These are phyloP conservation scores for Caenorhabditis remanei DNA, from an alignment of 1,140 invertebrate genomes.

Conservation along the genomic window DNA sequence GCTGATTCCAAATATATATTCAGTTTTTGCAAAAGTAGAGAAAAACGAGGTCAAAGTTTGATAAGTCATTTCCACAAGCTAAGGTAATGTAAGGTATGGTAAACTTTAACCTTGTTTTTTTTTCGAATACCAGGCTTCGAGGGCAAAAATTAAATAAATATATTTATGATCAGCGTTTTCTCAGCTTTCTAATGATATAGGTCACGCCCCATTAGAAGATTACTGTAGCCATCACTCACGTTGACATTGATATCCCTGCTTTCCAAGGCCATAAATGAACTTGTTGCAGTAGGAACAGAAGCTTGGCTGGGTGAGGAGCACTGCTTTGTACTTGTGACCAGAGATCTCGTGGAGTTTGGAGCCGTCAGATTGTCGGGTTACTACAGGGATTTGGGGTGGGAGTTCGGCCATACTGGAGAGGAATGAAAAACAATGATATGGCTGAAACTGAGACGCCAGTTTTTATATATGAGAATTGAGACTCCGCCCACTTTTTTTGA, in stretches of 20 bases:
- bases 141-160: neutral
- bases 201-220: too few relatives aligned
- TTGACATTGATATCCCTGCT: constrained; percentile 82
- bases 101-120: too few relatives aligned
- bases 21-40: too few relatives aligned
- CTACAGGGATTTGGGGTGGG: neutral
- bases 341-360: neutral
- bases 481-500: neutral
- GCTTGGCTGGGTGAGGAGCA: constrained; percentile 48
- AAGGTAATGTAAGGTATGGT: too few relatives aligned
- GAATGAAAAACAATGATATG: neutral
- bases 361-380: neutral
- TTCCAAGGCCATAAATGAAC: constrained; percentile 63
- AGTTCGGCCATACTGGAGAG: neutral
- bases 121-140: too few relatives aligned
- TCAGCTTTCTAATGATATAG: constrained; percentile 80
- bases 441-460: neutral
- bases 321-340: constrained; percentile 40
- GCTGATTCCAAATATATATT: too few relatives aligned
- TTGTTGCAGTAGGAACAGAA: constrained; percentile 65
- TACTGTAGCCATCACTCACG: neutral
- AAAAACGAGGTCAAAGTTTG: too few relatives aligned
- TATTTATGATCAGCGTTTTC: neutral
- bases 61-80: too few relatives aligned
- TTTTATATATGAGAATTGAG: neutral